Evolutionary conservation across 1,140 invertebrate species (phyloP).

Genomic region (Solenopsis fugax): DNA sequence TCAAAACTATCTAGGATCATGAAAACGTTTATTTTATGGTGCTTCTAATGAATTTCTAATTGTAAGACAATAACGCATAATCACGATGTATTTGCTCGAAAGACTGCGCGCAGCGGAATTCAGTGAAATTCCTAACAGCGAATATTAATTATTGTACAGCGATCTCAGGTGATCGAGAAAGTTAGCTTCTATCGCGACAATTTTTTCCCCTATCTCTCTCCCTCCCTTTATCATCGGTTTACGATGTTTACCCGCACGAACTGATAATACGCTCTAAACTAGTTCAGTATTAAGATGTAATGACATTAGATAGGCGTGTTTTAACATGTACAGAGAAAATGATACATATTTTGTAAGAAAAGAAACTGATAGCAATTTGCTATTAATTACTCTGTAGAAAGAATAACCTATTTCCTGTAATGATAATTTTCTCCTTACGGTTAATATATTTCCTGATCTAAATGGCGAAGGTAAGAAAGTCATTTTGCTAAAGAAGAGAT

Average conservation of each 20-base stretch:
- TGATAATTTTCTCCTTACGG: background rate
- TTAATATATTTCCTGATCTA: background rate
- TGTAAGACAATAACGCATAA: slow-evolving; percentile 58
- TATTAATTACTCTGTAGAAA: background rate
- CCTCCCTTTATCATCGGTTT: background rate
- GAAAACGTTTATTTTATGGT: slow-evolving; percentile 23
- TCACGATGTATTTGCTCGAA: slow-evolving; percentile 29
- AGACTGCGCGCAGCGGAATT: slow-evolving; percentile 6
- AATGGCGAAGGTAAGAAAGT: slow-evolving; percentile 8
- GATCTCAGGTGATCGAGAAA: slow-evolving; percentile 29
- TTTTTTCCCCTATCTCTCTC: background rate
- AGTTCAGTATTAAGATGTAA: slow-evolving; percentile 18
- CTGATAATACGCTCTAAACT: slow-evolving; percentile 1
- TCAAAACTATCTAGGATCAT: slow-evolving; percentile 2
- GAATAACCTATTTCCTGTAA: background rate
- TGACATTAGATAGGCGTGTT: background rate
- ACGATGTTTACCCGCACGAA: background rate
- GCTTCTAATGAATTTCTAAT: slow-evolving; percentile 66
- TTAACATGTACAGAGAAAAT: background rate
- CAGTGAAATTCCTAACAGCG: slow-evolving; percentile 31
- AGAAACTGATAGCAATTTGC: background rate
- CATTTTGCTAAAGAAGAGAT: slow-evolving; percentile 25
- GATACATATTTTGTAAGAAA: background rate
- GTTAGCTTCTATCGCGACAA: slow-evolving; percentile 4
- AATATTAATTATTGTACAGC: slow-evolving; percentile 51